Conservation (phyloP, 1,140 invertebrate genomes). For the Spodoptera frugiperda region DNA sequence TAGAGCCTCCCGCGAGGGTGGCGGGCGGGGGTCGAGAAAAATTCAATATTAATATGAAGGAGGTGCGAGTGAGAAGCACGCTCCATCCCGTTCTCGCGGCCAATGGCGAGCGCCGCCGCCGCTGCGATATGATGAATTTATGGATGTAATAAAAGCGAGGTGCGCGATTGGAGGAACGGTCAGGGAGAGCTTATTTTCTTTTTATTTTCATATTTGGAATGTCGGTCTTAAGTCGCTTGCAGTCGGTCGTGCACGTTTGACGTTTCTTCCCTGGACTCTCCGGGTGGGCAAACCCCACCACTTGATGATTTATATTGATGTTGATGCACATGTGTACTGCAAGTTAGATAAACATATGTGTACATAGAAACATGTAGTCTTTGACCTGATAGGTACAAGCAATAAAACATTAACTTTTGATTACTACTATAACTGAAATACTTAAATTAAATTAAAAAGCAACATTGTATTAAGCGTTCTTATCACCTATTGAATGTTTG, state of each 20-base stretch:
- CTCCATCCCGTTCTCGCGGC: slow-evolving; percentile 81
- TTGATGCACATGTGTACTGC: slow-evolving; percentile 1
- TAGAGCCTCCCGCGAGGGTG: slow-evolving; percentile 83
- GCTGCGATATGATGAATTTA: slow-evolving; percentile 88
- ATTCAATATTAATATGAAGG: slow-evolving; percentile 89
- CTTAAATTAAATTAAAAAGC: slow-evolving; percentile 19
- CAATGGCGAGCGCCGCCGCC: slow-evolving; percentile 84
- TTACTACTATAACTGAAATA: slow-evolving; percentile 1
- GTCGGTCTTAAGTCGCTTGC: slow-evolving; percentile 73
- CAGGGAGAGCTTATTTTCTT: slow-evolving; percentile 82
- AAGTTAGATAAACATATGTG: neutral
- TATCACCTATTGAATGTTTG: slow-evolving; percentile 53
- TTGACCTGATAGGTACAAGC: neutral
- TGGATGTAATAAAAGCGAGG: slow-evolving; percentile 88
- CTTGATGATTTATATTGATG: slow-evolving; percentile 40
- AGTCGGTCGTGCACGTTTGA: slow-evolving; percentile 54
- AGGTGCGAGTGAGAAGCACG: slow-evolving; percentile 84
- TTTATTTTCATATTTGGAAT: slow-evolving; percentile 85
- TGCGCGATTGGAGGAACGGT: slow-evolving; percentile 86
- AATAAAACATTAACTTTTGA: neutral
- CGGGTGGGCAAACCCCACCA: slow-evolving; percentile 23
- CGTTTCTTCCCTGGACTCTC: slow-evolving; percentile 56
- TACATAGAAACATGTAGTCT: slow-evolving; percentile 6
- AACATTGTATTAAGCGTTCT: slow-evolving; percentile 23
- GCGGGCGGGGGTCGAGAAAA: slow-evolving; percentile 85